Evolutionary conservation across 53 echinoderm and acorn worm species (phyloP), one percentile per base, ranked within the genome.

Genomic region (Paelopatides confundens): DNA sequence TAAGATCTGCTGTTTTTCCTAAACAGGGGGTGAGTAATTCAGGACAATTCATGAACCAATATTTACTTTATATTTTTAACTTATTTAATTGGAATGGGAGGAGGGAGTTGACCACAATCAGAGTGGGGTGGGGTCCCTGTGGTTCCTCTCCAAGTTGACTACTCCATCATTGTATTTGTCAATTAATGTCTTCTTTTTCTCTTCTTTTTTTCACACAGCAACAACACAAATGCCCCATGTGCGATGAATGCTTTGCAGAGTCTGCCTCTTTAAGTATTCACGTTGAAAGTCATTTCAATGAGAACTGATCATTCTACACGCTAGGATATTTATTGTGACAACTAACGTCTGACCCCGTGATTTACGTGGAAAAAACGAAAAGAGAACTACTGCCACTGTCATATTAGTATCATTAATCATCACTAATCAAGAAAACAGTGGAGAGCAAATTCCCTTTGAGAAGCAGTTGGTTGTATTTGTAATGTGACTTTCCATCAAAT

Each of bases 221-320:
- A 46, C 11, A 12, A 4, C 35, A 40, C 74, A 5, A 24, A 4
- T 74, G 74, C 40, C 74, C 74, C 5, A 10, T 74, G 23, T 74
- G 74, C n/a, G 0, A 0, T 21, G 74, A 74, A 74, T 12, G 0
- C 13, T 74, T 74, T 74, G 39, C 24, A 0, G 74, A 74, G n/a
- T 38, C 74, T 11, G 74, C n/a, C 23, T 74, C 74, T 12, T 39
- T 74, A 27, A n/a, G 9, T 9, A 74, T 74, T 74, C 74, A 74
- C 10, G 39, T 17, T 14, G 39, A 74, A 6, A 12, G 40, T 46
- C 74, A 74, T 40, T 74, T 74, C n/a, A n/a, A n/a, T 18, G 11
- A 39, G 21, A 74, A 74, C 74, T 74, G 40, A 74, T 74, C 43
- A 43, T 8, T 8, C 43, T 43, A 43, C 9, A 43, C 12, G 43